These are phyloP conservation scores for Delia radicum DNA, from an alignment of 1,140 invertebrate genomes.

Conservation along the genomic window DNA sequence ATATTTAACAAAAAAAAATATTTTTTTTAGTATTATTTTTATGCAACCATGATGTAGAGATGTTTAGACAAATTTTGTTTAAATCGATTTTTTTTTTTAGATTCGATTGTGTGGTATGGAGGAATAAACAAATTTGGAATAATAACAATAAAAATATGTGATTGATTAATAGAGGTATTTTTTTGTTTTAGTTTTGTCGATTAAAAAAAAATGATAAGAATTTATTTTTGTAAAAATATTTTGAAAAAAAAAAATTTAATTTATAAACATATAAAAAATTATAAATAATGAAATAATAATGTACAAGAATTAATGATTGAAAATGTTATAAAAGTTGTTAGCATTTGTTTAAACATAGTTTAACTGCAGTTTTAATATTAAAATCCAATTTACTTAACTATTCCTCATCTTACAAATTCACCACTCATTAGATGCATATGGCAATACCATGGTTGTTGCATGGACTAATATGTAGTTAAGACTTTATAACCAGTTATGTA, in stretches of 20 bases:
- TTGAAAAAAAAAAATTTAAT: not conserved
- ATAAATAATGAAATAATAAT: not conserved
- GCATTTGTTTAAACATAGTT: too few relatives aligned
- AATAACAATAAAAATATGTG: conserved; percentile 16
- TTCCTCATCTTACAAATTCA: too few relatives aligned
- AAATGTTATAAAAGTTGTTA: too few relatives aligned
- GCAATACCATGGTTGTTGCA: too few relatives aligned
- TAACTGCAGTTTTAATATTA: too few relatives aligned
- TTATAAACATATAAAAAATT: not conserved
- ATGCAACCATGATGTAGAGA: not conserved
- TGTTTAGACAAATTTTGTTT: not conserved
- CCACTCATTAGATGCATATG: too few relatives aligned
- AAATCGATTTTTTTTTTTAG: conserved; percentile 22
- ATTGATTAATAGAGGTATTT: conserved; percentile 17
- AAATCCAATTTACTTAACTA: too few relatives aligned
- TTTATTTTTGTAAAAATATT: too few relatives aligned
- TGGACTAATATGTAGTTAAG: too few relatives aligned
- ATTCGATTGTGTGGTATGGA: conserved; percentile 11
- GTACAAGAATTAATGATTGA: too few relatives aligned
- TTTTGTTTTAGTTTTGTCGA: not conserved
- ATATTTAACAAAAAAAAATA: not conserved
- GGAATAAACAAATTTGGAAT: conserved; percentile 22
- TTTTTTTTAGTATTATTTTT: not conserved
- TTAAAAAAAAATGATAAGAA: too few relatives aligned
- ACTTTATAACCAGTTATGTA: too few relatives aligned